Conservation (phyloP, 2,113 vertebrate species). For the Tricholaema leucomelas region DNA sequence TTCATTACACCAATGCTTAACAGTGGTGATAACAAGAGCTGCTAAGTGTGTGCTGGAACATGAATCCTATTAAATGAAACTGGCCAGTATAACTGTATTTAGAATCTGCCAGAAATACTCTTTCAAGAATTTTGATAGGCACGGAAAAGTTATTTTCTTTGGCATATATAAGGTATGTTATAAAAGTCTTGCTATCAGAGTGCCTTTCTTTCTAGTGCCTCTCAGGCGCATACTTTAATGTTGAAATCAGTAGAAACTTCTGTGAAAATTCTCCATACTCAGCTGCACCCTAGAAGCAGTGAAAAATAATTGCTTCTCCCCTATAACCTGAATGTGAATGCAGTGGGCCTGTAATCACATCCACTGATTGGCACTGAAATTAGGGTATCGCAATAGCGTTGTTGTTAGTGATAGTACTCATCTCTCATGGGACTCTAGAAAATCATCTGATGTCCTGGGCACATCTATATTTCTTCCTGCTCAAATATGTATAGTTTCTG, state of each 20-base stretch:
- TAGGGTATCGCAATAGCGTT: neutral
- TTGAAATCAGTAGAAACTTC: neutral
- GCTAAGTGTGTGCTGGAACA: conserved; percentile 2
- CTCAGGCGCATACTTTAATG: neutral
- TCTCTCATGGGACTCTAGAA: neutral
- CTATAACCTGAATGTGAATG: neutral
- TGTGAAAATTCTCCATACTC: neutral
- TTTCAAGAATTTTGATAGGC: neutral
- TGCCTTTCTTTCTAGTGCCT: neutral
- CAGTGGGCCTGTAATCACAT: neutral
- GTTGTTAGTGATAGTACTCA: neutral
- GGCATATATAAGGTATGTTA: neutral
- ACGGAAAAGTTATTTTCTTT: neutral
- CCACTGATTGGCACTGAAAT: neutral
- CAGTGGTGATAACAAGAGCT: neutral
- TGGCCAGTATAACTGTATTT: neutral
- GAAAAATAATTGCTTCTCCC: neutral
- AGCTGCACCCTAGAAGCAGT: neutral
- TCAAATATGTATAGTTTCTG: neutral
- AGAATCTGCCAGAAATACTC: neutral
- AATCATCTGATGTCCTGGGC: neutral
- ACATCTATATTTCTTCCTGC: neutral
- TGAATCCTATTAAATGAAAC: conserved; percentile 10
- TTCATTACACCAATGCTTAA: neutral
- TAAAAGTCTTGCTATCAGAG: neutral